These are phyloP conservation scores for Sorex maritimensis DNA, from an alignment of 2,797 vertebrate species.

Conservation along the genomic window DNA sequence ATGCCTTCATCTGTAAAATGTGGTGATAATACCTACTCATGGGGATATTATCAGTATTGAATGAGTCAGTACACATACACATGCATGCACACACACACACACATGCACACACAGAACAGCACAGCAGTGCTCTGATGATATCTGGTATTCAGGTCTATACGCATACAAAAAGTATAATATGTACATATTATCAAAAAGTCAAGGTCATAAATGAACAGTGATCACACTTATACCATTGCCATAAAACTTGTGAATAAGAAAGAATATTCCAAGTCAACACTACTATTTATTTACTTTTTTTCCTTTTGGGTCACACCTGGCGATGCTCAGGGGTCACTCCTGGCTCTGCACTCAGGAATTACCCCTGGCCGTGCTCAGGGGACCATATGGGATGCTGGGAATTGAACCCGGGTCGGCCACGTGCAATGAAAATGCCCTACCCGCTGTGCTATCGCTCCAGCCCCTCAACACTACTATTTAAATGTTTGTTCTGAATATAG, in stretches of 20 bases:
- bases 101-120: too few species aligned
- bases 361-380: too few species aligned
- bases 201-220: background rate
- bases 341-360: too few species aligned
- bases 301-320: too few species aligned
- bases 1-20: background rate
- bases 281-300: background rate
- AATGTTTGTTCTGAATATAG: conserved; percentile 63
- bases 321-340: too few species aligned
- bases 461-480: background rate
- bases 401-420: too few species aligned
- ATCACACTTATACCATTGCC: conserved; percentile 22
- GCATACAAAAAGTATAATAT: background rate
- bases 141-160: too few species aligned
- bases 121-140: too few species aligned
- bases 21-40: background rate
- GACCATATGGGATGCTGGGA: too few species aligned
- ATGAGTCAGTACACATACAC: background rate
- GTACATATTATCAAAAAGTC: background rate
- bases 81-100: too few species aligned
- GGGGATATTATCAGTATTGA: background rate
- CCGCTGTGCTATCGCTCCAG: too few species aligned
- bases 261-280: conserved; percentile 12
- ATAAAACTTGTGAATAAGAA: conserved; percentile 31
- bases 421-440: too few species aligned